Percentiles rank a stretch among this genome's conserved stretches.
Evolutionary conservation across 2,888 invertebrate species (phyloP).

Genomic region (Adineta ricciae): DNA sequence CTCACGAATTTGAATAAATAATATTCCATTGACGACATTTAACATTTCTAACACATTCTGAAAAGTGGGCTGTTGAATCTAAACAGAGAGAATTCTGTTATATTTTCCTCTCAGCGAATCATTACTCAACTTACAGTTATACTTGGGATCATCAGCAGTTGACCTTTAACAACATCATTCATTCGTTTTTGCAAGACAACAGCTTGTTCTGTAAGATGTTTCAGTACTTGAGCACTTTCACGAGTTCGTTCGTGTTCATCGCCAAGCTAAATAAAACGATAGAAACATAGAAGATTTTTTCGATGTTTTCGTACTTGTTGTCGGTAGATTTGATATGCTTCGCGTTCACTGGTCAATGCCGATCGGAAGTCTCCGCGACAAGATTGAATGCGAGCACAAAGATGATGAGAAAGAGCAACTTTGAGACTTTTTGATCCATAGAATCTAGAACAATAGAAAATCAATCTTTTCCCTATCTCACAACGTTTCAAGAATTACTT

Average conservation of each 20-base stretch:
- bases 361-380: slow-evolving; percentile 95
- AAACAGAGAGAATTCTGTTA: neutral
- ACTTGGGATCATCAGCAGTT: neutral
- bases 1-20: slow-evolving; percentile 27
- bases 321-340: slow-evolving; percentile 91
- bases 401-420: slow-evolving; percentile 85
- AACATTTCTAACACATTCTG: slow-evolving; percentile 33
- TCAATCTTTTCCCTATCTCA: no score
- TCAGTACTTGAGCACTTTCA: slow-evolving; percentile 89
- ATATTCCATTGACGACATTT: slow-evolving; percentile 32
- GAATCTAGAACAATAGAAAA: slow-evolving; percentile 43
- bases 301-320: no score
- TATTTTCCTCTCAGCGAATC: no score
- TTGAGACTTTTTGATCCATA: slow-evolving; percentile 82
- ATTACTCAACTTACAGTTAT: neutral
- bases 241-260: slow-evolving; percentile 92
- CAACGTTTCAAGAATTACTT: no score
- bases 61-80: slow-evolving; percentile 34
- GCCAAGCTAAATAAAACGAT: slow-evolving; percentile 67
- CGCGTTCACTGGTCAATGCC: slow-evolving; percentile 87
- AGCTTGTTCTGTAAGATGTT: slow-evolving; percentile 91
- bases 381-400: slow-evolving; percentile 87
- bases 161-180: slow-evolving; percentile 30
- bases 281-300: no score
- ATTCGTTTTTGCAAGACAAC: slow-evolving; percentile 69